A percentile compares a stretch with the other conserved stretches of the same genome.
phyloP scores from a whole-genome alignment of 2,888 invertebrate genomes.

The Dynastes grantii region DNA sequence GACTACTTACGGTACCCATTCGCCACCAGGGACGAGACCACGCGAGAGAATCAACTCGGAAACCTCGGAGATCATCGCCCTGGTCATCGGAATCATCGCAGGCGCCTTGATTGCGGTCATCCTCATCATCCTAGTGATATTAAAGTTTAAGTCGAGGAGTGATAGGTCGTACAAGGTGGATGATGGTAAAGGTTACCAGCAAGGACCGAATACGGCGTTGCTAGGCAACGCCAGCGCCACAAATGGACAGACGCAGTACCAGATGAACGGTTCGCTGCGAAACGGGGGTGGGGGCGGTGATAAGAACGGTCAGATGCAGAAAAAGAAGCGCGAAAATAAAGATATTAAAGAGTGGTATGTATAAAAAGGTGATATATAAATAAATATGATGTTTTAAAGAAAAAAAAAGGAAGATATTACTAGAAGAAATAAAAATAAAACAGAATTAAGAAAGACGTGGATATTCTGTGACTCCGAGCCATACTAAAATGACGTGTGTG shows the following conservation, averaged over 20 bases:
- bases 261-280: constrained; percentile 72
- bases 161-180: constrained; percentile 96
- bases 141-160: constrained; percentile 89
- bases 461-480: constrained; percentile 66
- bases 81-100: constrained; percentile 92
- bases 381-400: background rate
- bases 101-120: constrained; percentile 93
- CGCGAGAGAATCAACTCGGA: constrained; percentile 77
- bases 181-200: constrained; percentile 84
- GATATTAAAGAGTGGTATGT: constrained; percentile 98
- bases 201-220: constrained; percentile 86
- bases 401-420: background rate
- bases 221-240: constrained; percentile 75
- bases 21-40: constrained; percentile 66
- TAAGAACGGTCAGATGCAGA: constrained; percentile 66
- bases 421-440: too few species aligned
- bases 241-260: constrained; percentile 71
- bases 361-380: constrained; percentile 70
- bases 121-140: constrained; percentile 89
- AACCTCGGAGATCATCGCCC: constrained; percentile 81
- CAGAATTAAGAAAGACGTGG: background rate
- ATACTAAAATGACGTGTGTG: constrained; percentile 52
- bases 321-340: constrained; percentile 84
- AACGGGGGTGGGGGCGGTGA: constrained; percentile 70
- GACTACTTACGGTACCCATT: constrained; percentile 57